These are phyloP conservation scores for Acrobasis suavella DNA, from an alignment of 2,888 invertebrate genomes.

Conservation along the genomic window DNA sequence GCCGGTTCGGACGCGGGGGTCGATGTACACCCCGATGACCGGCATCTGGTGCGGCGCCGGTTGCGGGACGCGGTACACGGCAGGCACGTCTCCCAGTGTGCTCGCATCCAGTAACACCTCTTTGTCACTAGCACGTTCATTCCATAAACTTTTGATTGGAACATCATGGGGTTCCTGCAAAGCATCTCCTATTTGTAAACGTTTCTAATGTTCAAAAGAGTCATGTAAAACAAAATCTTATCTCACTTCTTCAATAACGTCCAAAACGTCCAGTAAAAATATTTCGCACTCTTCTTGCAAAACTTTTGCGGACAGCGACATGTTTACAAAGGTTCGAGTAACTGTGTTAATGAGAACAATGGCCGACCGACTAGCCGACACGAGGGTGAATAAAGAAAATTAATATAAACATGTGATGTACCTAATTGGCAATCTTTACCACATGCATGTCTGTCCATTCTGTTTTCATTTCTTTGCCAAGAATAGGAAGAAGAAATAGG, in stretches of 20 bases:
- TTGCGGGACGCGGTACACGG: constrained; percentile 83
- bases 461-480: constrained; percentile 48
- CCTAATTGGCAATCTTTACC: constrained; percentile 49
- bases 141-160: constrained; percentile 58
- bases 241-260: constrained; percentile 35
- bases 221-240: constrained; percentile 21
- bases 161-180: constrained; percentile 64
- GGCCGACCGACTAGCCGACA: constrained; percentile 41
- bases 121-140: constrained; percentile 51
- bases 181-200: constrained; percentile 31
- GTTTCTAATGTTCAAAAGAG: constrained; percentile 20
- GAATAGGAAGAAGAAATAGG: constrained; percentile 37
- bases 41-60: constrained; percentile 85
- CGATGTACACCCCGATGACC: constrained; percentile 88
- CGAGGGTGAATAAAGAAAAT: constrained; percentile 50
- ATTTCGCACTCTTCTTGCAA: constrained; percentile 29
- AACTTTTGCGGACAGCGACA: constrained; percentile 32
- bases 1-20: constrained; percentile 87
- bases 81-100: constrained; percentile 85
- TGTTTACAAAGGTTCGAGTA: constrained; percentile 30
- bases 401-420: constrained; percentile 35
- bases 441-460: constrained; percentile 36
- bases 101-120: constrained; percentile 82
- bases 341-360: constrained; percentile 38
- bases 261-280: constrained; percentile 32